Conservation (phyloP, 2,113 vertebrate genomes). For the Acanthochromis polyacanthus region DNA sequence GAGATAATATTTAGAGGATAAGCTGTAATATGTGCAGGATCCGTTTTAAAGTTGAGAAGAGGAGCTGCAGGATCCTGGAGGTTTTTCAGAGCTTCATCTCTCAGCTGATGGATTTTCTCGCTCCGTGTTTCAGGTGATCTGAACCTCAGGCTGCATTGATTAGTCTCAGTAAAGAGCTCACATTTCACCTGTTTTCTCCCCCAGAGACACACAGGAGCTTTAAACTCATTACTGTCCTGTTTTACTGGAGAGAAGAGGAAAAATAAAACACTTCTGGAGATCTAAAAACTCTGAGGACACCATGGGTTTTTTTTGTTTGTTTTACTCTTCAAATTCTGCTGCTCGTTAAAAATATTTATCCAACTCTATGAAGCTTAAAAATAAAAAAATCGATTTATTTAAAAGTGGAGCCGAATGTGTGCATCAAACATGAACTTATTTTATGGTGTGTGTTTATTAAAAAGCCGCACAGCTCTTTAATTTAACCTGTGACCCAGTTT, state of each 20-base stretch:
- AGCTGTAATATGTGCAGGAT: too few species aligned
- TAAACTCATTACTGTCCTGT: background rate
- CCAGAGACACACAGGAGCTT: background rate
- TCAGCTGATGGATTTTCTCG: too few species aligned
- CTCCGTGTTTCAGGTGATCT: too few species aligned
- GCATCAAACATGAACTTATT: background rate
- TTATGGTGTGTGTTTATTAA: background rate
- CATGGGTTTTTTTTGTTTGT: too few species aligned
- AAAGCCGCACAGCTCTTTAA: background rate
- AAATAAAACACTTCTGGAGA: too few species aligned
- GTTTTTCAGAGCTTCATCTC: too few species aligned
- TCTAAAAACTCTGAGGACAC: too few species aligned
- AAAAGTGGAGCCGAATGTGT: background rate
- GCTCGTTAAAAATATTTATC: too few species aligned
- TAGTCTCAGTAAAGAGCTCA: background rate
- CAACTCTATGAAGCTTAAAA: background rate
- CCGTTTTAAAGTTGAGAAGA: too few species aligned
- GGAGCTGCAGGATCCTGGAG: too few species aligned
- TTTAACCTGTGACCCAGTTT: constrained; percentile 1
- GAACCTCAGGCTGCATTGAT: background rate
- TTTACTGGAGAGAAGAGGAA: background rate
- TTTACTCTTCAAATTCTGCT: too few species aligned
- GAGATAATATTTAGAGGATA: too few species aligned
- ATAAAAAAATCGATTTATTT: background rate
- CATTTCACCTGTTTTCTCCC: background rate